Evolutionary conservation across 53 echinoderm and acorn worm species (phyloP), one percentile per base, ranked within the genome.

Genomic region (Holothuria scabra): DNA sequence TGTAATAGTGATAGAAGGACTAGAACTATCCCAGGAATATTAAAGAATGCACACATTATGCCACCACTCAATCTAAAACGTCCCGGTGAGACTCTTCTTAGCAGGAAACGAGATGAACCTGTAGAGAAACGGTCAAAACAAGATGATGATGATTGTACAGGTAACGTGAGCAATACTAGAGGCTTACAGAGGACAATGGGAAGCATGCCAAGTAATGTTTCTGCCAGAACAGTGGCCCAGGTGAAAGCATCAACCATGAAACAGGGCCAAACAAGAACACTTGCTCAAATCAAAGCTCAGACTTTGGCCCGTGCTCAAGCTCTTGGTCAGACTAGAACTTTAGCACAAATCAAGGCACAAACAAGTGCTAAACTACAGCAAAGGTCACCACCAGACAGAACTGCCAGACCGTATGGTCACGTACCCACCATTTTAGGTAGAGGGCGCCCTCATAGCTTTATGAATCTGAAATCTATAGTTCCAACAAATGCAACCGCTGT

Each of bases 261-360:
- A 30, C 86, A 62, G 28, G 94, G 94, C 5, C 96, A 96, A 28
- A 95, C 99, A 29, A 92, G 90, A 46, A 99, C 99, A 18, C 84
- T 99, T 5, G 99, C 99, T 23, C 99, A 99, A 80, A 99, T 99
- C 60, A 99, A 99, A 83, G 94, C 94, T 1, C 92, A 99, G 65
- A 99, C 91, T 20, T 86, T 87, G 34, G 92, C 93, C 16, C 87
- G 85, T 57, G 91, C 82, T 0, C 93, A 96, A 37, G 91, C 91
- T 6, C 93, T 91, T 38, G 94, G 94, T 3, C 94, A 94, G 71
- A 99, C 99, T 22, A 87, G 91, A 80, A 99, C 99, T 10, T 76
- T 99, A 59, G 99, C 99, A 1, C 99, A 99, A 67, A 99, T 99
- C 14, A 99, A 99, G 70, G 94, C 92, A 19, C 94, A 94, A 66